These are phyloP conservation scores for Papilio aristodemus DNA, from an alignment of 1,140 invertebrate species.

Conservation along the genomic window DNA sequence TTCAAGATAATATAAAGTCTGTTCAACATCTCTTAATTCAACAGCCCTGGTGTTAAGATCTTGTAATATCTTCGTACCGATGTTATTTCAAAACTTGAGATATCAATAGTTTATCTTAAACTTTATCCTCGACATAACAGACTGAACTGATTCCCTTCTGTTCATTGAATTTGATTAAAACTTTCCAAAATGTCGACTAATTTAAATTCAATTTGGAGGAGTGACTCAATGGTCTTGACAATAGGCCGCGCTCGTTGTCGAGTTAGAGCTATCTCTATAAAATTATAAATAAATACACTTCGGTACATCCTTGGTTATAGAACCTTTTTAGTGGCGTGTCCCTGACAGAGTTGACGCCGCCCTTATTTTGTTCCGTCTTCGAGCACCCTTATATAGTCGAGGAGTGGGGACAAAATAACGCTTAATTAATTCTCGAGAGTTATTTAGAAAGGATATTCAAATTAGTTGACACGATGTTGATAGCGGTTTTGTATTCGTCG, in stretches of 20 bases:
- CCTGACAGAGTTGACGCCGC: conserved; percentile 2
- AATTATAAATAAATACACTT: background rate
- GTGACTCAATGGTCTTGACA: background rate
- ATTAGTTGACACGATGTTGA: conserved; percentile 15
- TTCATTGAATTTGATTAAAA: conserved; percentile 17
- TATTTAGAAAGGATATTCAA: conserved; percentile 2
- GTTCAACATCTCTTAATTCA: background rate
- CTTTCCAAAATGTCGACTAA: conserved; percentile 5
- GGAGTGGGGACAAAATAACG: conserved; percentile 5
- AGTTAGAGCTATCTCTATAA: background rate
- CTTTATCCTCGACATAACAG: background rate
- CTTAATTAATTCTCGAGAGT: conserved; percentile 8
- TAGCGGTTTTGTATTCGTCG: conserved; percentile 11
- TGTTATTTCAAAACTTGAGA: background rate
- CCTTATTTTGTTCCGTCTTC: conserved; percentile 4
- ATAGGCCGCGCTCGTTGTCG: background rate
- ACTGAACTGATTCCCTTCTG: background rate
- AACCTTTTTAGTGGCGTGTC: background rate
- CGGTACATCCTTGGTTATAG: background rate
- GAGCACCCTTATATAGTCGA: conserved; percentile 7
- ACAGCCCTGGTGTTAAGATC: background rate
- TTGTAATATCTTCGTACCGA: background rate
- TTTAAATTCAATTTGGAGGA: background rate
- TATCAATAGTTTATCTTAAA: conserved; percentile 16
- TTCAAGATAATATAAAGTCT: too few species aligned